Conservation (phyloP, 2,113 vertebrate species). For the Ophthalmolycus amberensis region DNA sequence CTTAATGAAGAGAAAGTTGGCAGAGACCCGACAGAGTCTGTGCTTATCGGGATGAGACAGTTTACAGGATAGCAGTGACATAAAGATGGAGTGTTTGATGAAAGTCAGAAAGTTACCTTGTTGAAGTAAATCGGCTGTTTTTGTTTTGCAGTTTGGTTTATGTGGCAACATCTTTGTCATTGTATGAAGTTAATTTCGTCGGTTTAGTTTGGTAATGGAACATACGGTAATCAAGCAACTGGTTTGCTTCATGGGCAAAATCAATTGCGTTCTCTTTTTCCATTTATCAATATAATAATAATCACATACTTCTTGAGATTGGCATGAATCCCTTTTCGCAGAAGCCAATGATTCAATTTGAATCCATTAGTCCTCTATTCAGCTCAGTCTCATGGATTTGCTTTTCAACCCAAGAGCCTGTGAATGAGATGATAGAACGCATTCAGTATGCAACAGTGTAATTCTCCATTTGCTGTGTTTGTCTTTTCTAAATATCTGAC, state of each 20-base stretch:
- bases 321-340: conserved; percentile 55
- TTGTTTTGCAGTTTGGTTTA: conserved; percentile 16
- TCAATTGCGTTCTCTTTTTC: conserved; percentile 60
- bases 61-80: conserved; percentile 14
- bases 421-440: conserved; percentile 67
- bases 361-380: conserved; percentile 73
- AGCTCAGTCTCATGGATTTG: conserved; percentile 69
- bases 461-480: conserved; percentile 72
- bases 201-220: conserved; percentile 45
- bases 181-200: conserved; percentile 39
- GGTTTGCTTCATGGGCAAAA: conserved; percentile 47
- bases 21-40: conserved; percentile 16
- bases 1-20: conserved; percentile 53
- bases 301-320: conserved; percentile 65
- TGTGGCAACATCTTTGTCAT: conserved; percentile 33
- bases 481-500: conserved; percentile 75
- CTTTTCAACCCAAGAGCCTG: conserved; percentile 66
- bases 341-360: conserved; percentile 67
- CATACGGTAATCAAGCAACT: conserved; percentile 55
- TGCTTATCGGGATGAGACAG: conserved; percentile 31
- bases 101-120: conserved; percentile 22
- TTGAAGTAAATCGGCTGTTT: conserved; percentile 14
- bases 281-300: conserved; percentile 59
- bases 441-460: conserved; percentile 71
- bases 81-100: conserved; percentile 19